Conservation (phyloP, 1,140 invertebrate species). For the Hydropsyche tenuis region DNA sequence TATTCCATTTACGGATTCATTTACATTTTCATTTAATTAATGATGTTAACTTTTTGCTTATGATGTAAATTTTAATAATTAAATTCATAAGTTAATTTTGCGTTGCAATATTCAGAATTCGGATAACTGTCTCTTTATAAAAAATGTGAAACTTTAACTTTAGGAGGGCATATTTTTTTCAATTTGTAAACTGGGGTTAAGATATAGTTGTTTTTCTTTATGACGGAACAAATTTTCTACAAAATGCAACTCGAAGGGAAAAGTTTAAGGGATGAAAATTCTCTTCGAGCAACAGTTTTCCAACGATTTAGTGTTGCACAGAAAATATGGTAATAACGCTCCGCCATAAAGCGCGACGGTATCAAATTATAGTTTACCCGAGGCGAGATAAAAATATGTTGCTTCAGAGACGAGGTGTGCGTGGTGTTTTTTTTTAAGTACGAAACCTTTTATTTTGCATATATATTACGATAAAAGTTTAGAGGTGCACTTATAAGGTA, state of each 20-base stretch:
- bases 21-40: too few species aligned
- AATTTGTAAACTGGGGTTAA: too few species aligned
- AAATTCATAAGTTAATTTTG: too few species aligned
- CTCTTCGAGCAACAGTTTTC: background rate
- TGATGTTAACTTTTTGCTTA: too few species aligned
- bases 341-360: background rate
- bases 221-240: too few species aligned
- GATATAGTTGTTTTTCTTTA: too few species aligned
- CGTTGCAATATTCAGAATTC: background rate
- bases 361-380: conserved; percentile 10
- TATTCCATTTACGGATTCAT: too few species aligned
- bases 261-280: background rate
- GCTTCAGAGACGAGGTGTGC: background rate
- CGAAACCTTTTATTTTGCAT: background rate
- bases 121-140: background rate
- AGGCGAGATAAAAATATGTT: background rate
- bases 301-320: background rate
- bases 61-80: too few species aligned
- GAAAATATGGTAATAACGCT: conserved; percentile 15
- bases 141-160: too few species aligned
- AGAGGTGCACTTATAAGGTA: background rate
- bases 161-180: too few species aligned
- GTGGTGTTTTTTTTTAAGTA: background rate
- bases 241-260: too few species aligned
- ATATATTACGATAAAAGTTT: background rate